Conservation (phyloP, 2,797 vertebrate genomes). For the Cryptoblepharus egeriae region DNA sequence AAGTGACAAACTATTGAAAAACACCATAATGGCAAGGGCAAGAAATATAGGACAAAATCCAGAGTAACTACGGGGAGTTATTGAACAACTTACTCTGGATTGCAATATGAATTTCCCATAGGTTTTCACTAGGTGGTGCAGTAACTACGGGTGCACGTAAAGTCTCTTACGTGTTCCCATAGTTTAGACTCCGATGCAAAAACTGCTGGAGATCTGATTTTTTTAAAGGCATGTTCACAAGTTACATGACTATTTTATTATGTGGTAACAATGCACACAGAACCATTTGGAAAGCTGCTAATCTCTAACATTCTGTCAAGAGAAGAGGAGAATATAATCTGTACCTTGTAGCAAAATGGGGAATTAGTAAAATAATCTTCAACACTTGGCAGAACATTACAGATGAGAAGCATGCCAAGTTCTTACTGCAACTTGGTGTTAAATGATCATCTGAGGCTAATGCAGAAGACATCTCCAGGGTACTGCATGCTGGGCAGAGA, state of each 20-base stretch:
- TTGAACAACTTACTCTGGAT: no score
- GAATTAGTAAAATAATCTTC: neutral
- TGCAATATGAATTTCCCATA: no score
- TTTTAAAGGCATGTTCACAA: neutral
- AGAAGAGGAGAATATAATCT: neutral
- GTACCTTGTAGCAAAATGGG: neutral
- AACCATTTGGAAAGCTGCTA: neutral
- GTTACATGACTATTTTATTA: neutral
- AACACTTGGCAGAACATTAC: neutral
- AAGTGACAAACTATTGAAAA: neutral
- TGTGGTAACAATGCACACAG: neutral
- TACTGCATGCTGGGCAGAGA: neutral
- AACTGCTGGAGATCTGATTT: neutral
- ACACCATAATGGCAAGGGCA: neutral
- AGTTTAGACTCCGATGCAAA: fast-evolving
- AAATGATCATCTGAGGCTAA: no score
- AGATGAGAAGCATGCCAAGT: neutral
- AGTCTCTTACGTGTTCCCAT: no score
- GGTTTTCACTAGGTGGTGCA: no score
- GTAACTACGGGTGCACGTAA: no score
- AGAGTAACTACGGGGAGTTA: no score
- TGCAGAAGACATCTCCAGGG: no score
- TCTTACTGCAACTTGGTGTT: neutral
- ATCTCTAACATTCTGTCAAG: neutral
- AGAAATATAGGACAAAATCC: neutral